phyloP scores from a whole-genome alignment of 2,888 invertebrate species.

The Gortyna flavago region DNA sequence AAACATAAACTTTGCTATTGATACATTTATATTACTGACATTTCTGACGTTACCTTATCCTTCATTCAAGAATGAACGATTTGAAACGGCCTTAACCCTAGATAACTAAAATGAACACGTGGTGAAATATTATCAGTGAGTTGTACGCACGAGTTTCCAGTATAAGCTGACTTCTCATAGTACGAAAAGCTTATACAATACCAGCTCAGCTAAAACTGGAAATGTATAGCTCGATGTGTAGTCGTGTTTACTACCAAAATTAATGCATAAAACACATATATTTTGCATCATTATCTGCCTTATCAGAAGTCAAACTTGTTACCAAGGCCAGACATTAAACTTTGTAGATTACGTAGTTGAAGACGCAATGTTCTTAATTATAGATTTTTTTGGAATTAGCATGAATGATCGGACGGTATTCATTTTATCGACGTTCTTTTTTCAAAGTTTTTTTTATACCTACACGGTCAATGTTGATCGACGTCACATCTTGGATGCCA shows the following conservation, averaged over 20 bases:
- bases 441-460: background rate
- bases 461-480: background rate
- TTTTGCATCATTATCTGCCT: conserved; percentile 47
- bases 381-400: background rate
- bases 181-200: too few relatives aligned
- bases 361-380: background rate
- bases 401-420: background rate
- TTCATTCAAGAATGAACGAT: conserved; percentile 46
- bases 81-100: conserved; percentile 35
- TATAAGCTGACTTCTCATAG: too few relatives aligned
- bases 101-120: conserved; percentile 33
- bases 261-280: conserved; percentile 20
- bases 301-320: conserved; percentile 45
- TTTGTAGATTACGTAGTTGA: conserved; percentile 9
- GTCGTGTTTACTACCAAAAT: conserved; percentile 11
- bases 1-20: background rate
- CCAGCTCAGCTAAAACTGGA: too few relatives aligned
- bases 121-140: conserved; percentile 17
- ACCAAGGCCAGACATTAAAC: conserved; percentile 40
- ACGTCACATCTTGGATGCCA: background rate
- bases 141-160: background rate
- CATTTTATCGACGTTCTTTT: background rate
- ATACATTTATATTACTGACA: background rate
- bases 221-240: too few relatives aligned
- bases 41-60: conserved; percentile 10